Base-by-base conservation (phyloP, 2,888 invertebrate species). In the Trissoscelio sp. region DNA sequence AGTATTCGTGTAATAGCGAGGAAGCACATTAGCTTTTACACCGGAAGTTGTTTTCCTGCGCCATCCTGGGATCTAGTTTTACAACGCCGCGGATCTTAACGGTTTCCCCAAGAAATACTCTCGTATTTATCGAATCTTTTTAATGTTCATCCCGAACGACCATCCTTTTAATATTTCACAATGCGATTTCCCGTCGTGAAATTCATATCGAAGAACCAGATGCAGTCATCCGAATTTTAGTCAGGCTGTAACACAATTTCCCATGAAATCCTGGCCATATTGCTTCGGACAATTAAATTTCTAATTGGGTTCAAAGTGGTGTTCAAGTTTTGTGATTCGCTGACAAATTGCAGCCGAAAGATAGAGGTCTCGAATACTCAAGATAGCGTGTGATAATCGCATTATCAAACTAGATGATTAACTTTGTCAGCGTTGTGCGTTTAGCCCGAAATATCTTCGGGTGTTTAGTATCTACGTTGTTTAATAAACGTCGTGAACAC, bases 321-420 rank as follows among this genome's bases (percentile, higher is more conserved):
- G 46, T 46, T 31, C 28, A 62, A 31, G 62, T 34, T 31, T 62
- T n/a, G 22, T 20, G 44, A 60, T 24, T 60, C 18, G 20, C 28
- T 60, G 62, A 62, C 46, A 62, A 24, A 34, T 34, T 62, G 18
- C 28, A 14, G 11, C 5, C 44, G 44, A 46, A 62, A 62, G 62
- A 46, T 46, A 44, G 22, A 24, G 16, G 7, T 46, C 46, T 46
- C 3, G n/a, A 46, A 46, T 62, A 46, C 42, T 28, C 28, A 44
- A 60, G 44, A 22, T 46, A 62, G 46, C 34, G 31, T 39, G 60
- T 46, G 62, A 34, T 62, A 62, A 62, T 46, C 62, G 20, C 14
- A 31, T 62, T 62, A 62, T 20, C 46, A 28, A 46, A 62, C 62
- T 44, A 28, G 62, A 34, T 62, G 46, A 62, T 39, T 11, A 58